Conservation (phyloP, 2,113 vertebrate genomes). For the Elephantulus edwardii region DNA sequence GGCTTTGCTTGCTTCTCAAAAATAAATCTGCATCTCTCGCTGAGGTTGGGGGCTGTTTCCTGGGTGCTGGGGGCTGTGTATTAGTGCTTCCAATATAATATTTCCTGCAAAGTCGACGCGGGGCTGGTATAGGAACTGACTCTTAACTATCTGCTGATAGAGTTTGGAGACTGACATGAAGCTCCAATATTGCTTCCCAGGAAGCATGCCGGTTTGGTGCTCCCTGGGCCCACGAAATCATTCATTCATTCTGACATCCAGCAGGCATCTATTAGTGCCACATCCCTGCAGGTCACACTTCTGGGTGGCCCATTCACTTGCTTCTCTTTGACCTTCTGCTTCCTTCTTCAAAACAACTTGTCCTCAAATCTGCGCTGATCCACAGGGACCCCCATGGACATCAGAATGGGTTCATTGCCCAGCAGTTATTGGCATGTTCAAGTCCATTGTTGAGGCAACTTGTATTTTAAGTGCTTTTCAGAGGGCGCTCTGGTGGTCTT, state of each 20-base stretch:
- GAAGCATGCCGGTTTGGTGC: background rate
- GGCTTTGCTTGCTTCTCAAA: constrained; percentile 70
- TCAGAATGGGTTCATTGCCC: background rate
- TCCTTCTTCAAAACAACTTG: background rate
- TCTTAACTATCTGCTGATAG: background rate
- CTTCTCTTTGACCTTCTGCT: background rate
- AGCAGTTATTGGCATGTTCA: too few relatives aligned
- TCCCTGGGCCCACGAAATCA: background rate
- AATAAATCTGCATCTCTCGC: constrained; percentile 66
- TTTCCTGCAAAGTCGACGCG: background rate
- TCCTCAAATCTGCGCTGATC: background rate
- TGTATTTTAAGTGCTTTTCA: too few relatives aligned
- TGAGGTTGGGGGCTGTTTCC: constrained; percentile 55
- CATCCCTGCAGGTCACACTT: background rate
- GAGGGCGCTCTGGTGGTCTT: too few relatives aligned
- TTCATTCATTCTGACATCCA: background rate
- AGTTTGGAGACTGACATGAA: background rate
- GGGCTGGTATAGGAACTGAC: background rate
- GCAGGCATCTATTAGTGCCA: background rate
- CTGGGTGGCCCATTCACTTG: background rate
- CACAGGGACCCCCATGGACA: background rate
- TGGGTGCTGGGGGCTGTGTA: constrained; percentile 28
- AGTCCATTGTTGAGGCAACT: too few relatives aligned
- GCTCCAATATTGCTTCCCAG: background rate
- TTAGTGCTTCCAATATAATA: background rate